Evolutionary conservation across 2,797 vertebrate species (phyloP), one percentile per base, ranked within the genome.

Genomic region (Hapalemur alaotrensis): DNA sequence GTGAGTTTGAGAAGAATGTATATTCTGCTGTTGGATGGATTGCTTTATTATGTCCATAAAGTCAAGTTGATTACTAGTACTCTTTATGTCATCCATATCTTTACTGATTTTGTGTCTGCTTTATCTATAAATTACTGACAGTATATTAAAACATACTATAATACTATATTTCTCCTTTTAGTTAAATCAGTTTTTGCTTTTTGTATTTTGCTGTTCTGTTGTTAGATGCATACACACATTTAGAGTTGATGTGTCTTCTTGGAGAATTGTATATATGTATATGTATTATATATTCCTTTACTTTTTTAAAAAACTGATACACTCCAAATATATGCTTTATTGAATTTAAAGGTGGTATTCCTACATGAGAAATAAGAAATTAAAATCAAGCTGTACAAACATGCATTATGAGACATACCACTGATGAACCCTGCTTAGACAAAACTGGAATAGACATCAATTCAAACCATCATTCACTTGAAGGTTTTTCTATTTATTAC

Each of bases 261-360:
- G 20, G 75, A 65, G 30, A 67, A 43, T 52, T 54, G 38, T 38
- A 38, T 38, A 38, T 38, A 38, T 38, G 38, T 38, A 38, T 38
- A 38, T 38, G 38, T 38, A 38, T 38, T 38, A 38, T 38, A 38
- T 38, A 38, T 67, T 48, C 50, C n/a, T 38, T 79, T 54, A 54
- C 32, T 67, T 67, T 65, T 65, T 48, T 96, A 97, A 98, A 97
- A 97, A 97, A 97, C 81, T 92, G 54, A 95, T 90, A 78, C 23
- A 96, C 1, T 95, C 65, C 54, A 9, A 95, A 93, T 63, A 50
- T 89, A 13, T n/a, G 89, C 95, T 32, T 32, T 87, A 85, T 86
- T 79, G 43, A 79, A 70, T 79, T 70, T 75, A 79, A 79, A 86
- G 83, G 63, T 79, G 10, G 32, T 35, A 25, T 79, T 67, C 48